phyloP scores from a whole-genome alignment of 2,888 invertebrate genomes.

The Ennomos erosarius region DNA sequence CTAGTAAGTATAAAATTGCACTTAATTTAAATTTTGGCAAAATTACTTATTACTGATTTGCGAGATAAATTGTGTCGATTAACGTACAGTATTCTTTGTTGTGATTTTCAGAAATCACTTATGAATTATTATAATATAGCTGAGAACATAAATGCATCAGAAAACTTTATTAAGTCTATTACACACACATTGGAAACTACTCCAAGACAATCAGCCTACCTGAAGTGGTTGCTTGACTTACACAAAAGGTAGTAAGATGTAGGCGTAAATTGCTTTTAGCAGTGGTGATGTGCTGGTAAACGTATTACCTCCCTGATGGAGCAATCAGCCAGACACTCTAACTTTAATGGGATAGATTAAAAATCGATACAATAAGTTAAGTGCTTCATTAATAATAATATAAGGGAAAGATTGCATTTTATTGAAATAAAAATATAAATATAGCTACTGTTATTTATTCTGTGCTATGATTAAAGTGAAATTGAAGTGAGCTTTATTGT shows the following conservation, averaged over 20 bases:
- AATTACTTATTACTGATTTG: too few species aligned
- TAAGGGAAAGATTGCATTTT: constrained; percentile 7
- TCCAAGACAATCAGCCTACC: constrained; percentile 11
- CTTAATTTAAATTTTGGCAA: too few species aligned
- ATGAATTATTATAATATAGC: too few species aligned
- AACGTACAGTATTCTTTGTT: too few species aligned
- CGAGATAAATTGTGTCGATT: too few species aligned
- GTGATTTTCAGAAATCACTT: too few species aligned
- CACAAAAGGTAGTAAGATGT: constrained; percentile 55
- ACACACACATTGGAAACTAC: neutral
- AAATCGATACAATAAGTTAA: constrained; percentile 60
- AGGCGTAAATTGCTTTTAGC: constrained; percentile 68
- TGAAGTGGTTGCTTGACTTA: constrained; percentile 39
- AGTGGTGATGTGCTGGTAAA: constrained; percentile 63
- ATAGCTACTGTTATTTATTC: too few species aligned
- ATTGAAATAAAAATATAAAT: neutral
- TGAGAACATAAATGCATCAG: too few species aligned
- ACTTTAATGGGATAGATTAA: constrained; percentile 68
- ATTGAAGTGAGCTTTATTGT: too few species aligned
- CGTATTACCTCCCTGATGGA: constrained; percentile 67
- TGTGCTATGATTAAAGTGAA: too few species aligned
- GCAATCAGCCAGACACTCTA: constrained; percentile 68
- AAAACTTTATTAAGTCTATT: too few species aligned
- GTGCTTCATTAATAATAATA: constrained; percentile 30
- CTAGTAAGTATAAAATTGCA: too few species aligned